These are phyloP conservation scores for Hemiprocne comata DNA, from an alignment of 2,113 vertebrate species.

Conservation along the genomic window DNA sequence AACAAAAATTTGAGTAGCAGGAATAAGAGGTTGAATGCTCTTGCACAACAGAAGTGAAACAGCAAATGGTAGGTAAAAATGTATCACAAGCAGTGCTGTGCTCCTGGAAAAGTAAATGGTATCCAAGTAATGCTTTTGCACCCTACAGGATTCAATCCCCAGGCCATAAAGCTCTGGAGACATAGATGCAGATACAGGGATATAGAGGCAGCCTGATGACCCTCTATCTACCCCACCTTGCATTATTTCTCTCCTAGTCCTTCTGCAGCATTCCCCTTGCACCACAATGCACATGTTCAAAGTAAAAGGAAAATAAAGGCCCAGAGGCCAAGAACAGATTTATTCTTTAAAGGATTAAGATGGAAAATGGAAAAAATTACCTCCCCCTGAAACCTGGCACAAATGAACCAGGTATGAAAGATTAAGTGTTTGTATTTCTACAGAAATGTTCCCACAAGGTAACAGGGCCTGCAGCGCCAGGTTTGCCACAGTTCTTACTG, in stretches of 20 bases:
- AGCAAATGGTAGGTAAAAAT: neutral
- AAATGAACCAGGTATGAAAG: neutral
- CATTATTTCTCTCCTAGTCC: neutral
- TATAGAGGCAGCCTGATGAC: neutral
- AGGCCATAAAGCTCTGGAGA: neutral
- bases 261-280: neutral
- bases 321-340: neutral
- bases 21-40: neutral
- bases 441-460: neutral
- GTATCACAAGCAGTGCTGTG: neutral
- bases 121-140: neutral
- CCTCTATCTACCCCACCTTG: neutral
- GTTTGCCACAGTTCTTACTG: constrained; percentile 51
- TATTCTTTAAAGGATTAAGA: neutral
- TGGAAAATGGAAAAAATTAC: neutral
- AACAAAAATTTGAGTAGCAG: neutral
- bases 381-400: neutral
- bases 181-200: accelerated
- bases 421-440: constrained; percentile 1
- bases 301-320: neutral
- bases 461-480: neutral
- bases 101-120: neutral
- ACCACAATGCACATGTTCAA: neutral
- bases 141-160: neutral
- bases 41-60: neutral